Evolutionary conservation across 2,113 vertebrate genomes (phyloP).

Genomic region (Ciconia boyciana): DNA sequence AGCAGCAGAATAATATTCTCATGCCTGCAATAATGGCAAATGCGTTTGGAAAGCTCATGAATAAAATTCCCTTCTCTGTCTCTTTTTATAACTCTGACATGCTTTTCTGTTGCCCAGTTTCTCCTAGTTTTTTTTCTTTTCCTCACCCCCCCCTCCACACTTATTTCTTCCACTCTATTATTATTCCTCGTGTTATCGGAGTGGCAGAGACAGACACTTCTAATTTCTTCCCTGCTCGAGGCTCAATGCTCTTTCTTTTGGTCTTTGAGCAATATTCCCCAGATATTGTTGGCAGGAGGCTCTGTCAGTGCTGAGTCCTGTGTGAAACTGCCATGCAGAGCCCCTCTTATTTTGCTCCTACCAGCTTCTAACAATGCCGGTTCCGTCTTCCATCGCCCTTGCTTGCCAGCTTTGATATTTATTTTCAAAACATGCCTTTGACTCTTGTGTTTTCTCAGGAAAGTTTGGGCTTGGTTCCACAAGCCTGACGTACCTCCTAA

Average conservation of each 20-base stretch:
- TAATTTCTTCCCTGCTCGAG: background rate
- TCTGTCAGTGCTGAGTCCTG: background rate
- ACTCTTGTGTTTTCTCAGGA: conserved; percentile 21
- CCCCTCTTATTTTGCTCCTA: background rate
- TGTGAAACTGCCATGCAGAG: background rate
- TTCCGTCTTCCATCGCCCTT: background rate
- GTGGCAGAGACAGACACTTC: background rate
- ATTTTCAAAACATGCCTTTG: conserved; percentile 52
- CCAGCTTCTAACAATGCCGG: background rate
- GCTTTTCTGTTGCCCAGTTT: conserved; percentile 15
- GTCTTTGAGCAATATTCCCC: background rate
- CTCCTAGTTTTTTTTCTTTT: background rate
- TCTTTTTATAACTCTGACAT: conserved; percentile 37
- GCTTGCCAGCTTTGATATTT: conserved; percentile 31
- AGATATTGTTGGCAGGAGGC: background rate
- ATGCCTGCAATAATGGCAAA: conserved; percentile 13
- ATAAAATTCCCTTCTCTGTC: conserved; percentile 55
- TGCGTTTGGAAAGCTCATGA: conserved; percentile 45
- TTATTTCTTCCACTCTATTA: background rate
- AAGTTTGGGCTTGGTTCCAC: conserved; percentile 26
- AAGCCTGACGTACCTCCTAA: conserved; percentile 1
- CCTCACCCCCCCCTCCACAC: background rate
- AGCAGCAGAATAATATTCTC: conserved; percentile 57
- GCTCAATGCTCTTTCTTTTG: background rate
- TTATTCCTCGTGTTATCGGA: background rate